Base-by-base conservation (phyloP, 2,888 invertebrate genomes). In the Cosmia pyralina region DNA sequence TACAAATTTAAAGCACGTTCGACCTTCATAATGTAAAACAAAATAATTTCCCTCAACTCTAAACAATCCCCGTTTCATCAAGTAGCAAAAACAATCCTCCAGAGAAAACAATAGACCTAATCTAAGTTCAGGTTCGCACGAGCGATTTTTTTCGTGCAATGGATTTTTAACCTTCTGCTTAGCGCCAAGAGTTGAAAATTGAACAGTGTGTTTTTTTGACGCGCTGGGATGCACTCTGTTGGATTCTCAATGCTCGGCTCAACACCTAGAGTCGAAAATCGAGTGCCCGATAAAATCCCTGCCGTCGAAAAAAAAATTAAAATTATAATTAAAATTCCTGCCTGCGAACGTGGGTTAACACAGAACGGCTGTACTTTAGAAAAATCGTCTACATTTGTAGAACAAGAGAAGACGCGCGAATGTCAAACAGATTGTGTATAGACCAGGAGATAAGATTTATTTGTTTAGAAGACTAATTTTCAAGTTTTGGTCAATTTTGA, bases 371-470 rank as follows among this genome's bases (percentile, higher is more conserved):
- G 62, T 67, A n/a, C 17, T 64, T 66, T 6, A 67, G 53, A 67
- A 82, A 69, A 82, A 63, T 77, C 48, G 55, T 46, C 17, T 15
- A 38, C 58, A 58, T 46, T 67, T 77, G 19, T 48, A 19, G 66
- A 3, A 82, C 59, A 69, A 77, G 50, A 48, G 22, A 48, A 44
- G n/a, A n/a, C 6, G 13, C 8, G 19, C 8, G 6, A 48, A 59
- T 46, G 22, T 55, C 15, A 75, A 81, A 64, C 19, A 46, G 38
- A 58, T 59, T 44, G 13, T 1, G 5, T 64, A 17, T 41, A 48
- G 19, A 62, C 8, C 2, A 13, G 1, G 15, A 48, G 19, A 38
- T 0, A n/a, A 4, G 10, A 28, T 53, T 53, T 17, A 58, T 41
- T 57, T 15, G 10, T n/a, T 44, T 0, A 0, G 6, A 7, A 10